Base-by-base conservation (phyloP, 2,113 vertebrate species). In the Cromileptes altivelis region DNA sequence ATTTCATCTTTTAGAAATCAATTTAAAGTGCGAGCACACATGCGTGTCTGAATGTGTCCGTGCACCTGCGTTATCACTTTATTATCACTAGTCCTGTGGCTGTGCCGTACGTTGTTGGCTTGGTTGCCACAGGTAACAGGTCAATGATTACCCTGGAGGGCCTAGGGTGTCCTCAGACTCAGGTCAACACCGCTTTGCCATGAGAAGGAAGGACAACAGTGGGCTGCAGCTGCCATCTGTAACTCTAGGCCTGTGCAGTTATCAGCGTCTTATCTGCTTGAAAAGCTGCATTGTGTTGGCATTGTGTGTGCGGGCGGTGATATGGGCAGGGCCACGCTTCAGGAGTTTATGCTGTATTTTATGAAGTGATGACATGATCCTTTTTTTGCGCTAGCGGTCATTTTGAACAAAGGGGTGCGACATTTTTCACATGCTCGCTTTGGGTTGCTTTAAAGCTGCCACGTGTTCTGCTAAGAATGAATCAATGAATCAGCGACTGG, bases 81-180 rank as follows among this genome's bases (percentile, higher is more conserved):
- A 42, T 82, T 91, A 91, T 93, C 90, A 84, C 78, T 62, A 65
- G 60, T 55, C 69, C 68, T 4, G 75, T 56, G 76, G 74, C 78
- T 70, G 89, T 85, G 85, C 88, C 76, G 81, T 88, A 73, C 90
- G 84, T 90, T 89, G 86, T 71, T 30, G 82, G 75, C 57, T 57
- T 37, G 47, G 88, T 93, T 93, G 91, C 94, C 88, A 80, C 83
- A 81, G 89, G 93, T 84, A 87, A 92, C 90, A 78, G 77, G 93
- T 94, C 77, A 96, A 95, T 95, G 93, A 95, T 95, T 95, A 95
- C 88, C 87, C 30, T 58, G 88, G 76, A 76, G 68, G 87, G 78
- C 83, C 52, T 17, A 78, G 80, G 82, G 82, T 92, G 91, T 95
- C 93, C 94, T 95, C 78, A 89, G 50, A 62, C 71, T 84, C 76